phyloP scores from a whole-genome alignment of 2,113 vertebrate species.

The Amphilophus citrinellus region DNA sequence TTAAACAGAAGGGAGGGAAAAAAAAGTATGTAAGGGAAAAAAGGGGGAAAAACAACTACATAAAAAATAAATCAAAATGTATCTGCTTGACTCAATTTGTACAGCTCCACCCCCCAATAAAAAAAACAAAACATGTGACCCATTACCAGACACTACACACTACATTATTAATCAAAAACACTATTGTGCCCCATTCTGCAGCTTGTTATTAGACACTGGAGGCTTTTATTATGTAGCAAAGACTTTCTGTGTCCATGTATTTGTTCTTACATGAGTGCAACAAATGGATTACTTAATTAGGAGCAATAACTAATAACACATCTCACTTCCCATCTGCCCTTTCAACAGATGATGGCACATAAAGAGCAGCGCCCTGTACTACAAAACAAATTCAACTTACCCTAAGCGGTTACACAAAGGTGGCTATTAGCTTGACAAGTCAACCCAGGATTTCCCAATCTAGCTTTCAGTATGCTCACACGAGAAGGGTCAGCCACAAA shows the following conservation, averaged over 20 bases:
- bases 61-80: not conserved
- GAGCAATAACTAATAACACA: not conserved
- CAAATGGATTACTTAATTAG: not conserved
- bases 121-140: slow-evolving; percentile 19
- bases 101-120: not conserved
- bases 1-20: not conserved
- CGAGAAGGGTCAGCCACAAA: not conserved
- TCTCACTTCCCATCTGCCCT: not conserved
- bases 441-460: too few relatives aligned
- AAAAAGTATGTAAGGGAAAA: not conserved
- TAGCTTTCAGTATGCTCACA: not conserved
- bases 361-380: not conserved
- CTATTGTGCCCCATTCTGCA: not conserved
- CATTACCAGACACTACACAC: slow-evolving; percentile 29
- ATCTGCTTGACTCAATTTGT: slow-evolving; percentile 1
- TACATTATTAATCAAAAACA: slow-evolving; percentile 56
- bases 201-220: not conserved
- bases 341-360: slow-evolving; percentile 1
- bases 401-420: not conserved
- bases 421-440: not conserved
- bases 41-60: not conserved
- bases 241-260: not conserved
- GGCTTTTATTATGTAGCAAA: not conserved
- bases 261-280: not conserved
- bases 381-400: not conserved